Percentiles rank a stretch among this genome's conserved stretches.
phyloP scores from a whole-genome alignment of 2,888 invertebrate species.

The Eristalis tenax region DNA sequence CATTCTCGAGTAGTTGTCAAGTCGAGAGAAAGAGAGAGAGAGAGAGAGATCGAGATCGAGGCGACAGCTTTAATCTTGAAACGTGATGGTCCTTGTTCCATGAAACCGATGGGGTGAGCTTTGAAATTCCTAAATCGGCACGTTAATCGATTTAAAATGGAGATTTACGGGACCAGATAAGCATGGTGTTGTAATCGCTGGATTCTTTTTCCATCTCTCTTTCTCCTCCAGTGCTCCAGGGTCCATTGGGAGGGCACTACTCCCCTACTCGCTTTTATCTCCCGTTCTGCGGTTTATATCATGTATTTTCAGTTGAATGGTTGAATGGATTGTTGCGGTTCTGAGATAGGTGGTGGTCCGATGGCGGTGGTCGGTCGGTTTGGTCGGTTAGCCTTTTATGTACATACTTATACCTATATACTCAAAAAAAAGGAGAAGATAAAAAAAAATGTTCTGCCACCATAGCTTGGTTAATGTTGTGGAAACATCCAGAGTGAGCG shows the following conservation, averaged over 20 bases:
- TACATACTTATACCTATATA: background rate
- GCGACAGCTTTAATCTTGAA: constrained; percentile 51
- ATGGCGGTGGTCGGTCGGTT: background rate
- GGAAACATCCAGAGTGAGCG: constrained; percentile 51
- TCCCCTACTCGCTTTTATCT: background rate
- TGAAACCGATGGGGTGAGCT: background rate
- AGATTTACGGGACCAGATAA: constrained; percentile 67
- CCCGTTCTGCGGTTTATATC: constrained; percentile 35
- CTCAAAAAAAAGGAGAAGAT: background rate
- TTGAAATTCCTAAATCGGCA: constrained; percentile 66
- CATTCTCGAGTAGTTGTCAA: background rate
- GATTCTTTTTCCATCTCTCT: constrained; percentile 7
- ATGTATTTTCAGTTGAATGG: constrained; percentile 67
- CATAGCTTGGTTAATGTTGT: constrained; percentile 68
- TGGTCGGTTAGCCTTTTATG: constrained; percentile 1
- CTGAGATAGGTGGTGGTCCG: constrained; percentile 51
- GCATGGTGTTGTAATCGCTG: constrained; percentile 18
- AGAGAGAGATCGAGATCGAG: background rate
- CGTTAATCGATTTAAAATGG: constrained; percentile 72
- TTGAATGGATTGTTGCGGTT: constrained; percentile 68
- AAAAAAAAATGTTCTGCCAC: constrained; percentile 24
- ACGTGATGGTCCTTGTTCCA: constrained; percentile 40
- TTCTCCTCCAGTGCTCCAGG: background rate
- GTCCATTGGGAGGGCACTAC: background rate
- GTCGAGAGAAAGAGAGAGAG: background rate